Evolutionary conservation across 53 echinoderm and acorn worm species (phyloP), one percentile per base, ranked within the genome.

Genomic region (Paelopatides confundens): DNA sequence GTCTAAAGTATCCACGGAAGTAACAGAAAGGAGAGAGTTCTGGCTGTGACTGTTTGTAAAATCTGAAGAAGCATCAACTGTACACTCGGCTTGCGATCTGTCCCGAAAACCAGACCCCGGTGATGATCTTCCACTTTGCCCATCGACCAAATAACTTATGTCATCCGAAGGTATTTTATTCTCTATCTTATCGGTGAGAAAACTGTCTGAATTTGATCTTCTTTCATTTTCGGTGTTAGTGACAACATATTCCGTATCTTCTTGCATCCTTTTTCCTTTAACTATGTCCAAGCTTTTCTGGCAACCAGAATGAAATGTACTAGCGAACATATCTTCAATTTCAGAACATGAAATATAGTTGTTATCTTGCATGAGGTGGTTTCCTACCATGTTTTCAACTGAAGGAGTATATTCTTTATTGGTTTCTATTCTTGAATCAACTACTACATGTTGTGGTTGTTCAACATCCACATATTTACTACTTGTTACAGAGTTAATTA

Each of bases 1-100:
- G 27, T 74, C 74, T 29, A 74, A 74, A 24, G 74, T 74, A 40
- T 74, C 74, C 4, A 46, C 39, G 21, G 74, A 40, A 24, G 74
- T 74, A n/a, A 74, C 46, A 74, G 74, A 74, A 5, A 74, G 46
- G 47, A 74, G 74, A 40, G 74, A 74, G 15, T 26, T 74, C 40
- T 74, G 74, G 46, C 74, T 74, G 74, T 74, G 26, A 12, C 2
- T 74, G 27, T 17, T 46, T 39, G 46, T 38, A n/a, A 39, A 23
- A 24, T 74, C 74, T 12, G 74, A 74, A 14, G 74, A 46, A 14
- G 24, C 21, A 35, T 74, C 74, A 26, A 58, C 6, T 23, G 24
- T 58, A 23, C 24, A 23, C 18, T 18, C 24, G 0, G n/a, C 21
- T 23, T 58, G 58, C n/a, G 24, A n/a, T 21, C 58, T 23, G 21